A percentile compares a stretch with the other conserved stretches of the same genome.
Conservation (phyloP, 2,888 invertebrate genomes). For the Alviniconcha strummeri region DNA sequence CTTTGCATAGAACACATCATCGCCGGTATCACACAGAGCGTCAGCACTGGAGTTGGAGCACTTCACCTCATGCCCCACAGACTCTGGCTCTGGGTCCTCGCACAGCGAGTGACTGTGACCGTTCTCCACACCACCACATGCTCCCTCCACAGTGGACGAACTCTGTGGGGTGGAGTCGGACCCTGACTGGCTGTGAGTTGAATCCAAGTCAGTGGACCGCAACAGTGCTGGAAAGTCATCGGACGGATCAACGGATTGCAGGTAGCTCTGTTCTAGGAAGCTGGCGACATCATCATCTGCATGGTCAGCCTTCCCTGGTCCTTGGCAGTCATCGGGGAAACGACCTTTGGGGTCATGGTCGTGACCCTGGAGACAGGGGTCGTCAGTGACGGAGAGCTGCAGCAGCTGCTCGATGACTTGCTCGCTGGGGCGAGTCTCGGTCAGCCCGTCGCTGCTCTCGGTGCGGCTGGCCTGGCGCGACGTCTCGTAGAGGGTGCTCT, state of each 20-base stretch:
- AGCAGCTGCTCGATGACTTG: constrained; percentile 46
- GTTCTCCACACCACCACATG: constrained; percentile 12
- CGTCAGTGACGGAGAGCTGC: constrained; percentile 4
- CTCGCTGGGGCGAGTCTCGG: constrained; percentile 46
- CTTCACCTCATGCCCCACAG: too few species aligned
- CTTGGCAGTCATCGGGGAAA: not conserved
- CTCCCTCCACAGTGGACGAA: constrained; percentile 10
- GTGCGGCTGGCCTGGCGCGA: constrained; percentile 66
- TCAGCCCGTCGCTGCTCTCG: constrained; percentile 59
- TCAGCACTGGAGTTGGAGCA: not conserved
- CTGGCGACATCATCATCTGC: not conserved
- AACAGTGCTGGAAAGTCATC: not conserved
- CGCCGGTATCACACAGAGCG: not conserved
- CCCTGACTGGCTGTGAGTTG: not conserved
- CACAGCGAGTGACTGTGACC: not conserved
- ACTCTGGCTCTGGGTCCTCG: not conserved
- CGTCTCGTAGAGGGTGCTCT: constrained; percentile 62
- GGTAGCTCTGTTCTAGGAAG: too few species aligned
- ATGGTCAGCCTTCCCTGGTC: not conserved
- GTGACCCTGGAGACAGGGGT: not conserved
- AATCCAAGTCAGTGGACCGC: not conserved
- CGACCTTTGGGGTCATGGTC: constrained; percentile 23
- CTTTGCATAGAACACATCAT: not conserved
- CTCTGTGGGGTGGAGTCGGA: constrained; percentile 12
- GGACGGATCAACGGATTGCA: too few species aligned